Evolutionary conservation across 2,797 vertebrate genomes (phyloP), one percentile per base, ranked within the genome.

Genomic region (Garrulus glandarius): DNA sequence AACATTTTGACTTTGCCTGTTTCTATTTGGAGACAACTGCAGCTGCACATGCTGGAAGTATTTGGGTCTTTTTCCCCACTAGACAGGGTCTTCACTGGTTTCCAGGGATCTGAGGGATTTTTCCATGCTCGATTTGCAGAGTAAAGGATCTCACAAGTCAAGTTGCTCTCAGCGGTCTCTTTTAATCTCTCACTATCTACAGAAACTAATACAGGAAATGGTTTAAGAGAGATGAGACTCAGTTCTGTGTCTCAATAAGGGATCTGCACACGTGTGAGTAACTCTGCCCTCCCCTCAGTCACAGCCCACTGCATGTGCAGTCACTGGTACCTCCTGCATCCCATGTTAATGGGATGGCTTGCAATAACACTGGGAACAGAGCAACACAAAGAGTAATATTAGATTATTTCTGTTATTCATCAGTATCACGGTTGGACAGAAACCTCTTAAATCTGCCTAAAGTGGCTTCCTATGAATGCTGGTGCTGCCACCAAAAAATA

Each of bases 371-470:
- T 13, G 6, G 72, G 64, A 91, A 44, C 82, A 50, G 56, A 56
- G 75, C 74, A 41, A 61, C 36, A 80, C 93, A 84, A 82, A 91
- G 74, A 94, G 69, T 41, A 74, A 82, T 83, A 97, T 97, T 94
- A 94, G 97, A 94, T 96, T 96, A 96, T 94, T 94, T 94, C 94
- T 94, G 84, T 79, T 94, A 92, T 94, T 96, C 93, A 94, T 93
- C 94, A 93, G 68, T 2, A 77, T 71, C 95, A 55, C 34, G 2
- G 95, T 21, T 96, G 89, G 96, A 88, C 85, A 70, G 89, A 91
- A 96, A 89, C 90, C 80, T 89, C 81, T 95, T 89, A 96, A 96
- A 95, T 89, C 94, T 89, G 75, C 68, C 74, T 53, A 89, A 97
- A 97, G 96, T 96, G 95, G 96, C 91, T 95, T 95, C 96, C 96